A percentile compares a stretch with the other conserved stretches of the same genome.
These are phyloP conservation scores for Blastobasis adustella DNA, from an alignment of 2,888 invertebrate genomes.

Conservation along the genomic window DNA sequence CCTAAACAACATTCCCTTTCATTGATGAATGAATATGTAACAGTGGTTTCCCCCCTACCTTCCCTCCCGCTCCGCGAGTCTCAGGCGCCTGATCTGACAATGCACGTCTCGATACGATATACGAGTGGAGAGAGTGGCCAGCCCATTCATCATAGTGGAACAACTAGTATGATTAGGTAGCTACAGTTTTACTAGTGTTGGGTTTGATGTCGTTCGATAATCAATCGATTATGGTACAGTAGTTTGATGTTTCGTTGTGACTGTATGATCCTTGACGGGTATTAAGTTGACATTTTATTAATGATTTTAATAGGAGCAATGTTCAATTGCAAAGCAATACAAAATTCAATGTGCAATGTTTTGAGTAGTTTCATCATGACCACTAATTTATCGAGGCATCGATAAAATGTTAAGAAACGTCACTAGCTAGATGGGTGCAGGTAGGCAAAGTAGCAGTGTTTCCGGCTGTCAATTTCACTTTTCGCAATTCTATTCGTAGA, in stretches of 20 bases:
- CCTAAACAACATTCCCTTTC: constrained; percentile 7
- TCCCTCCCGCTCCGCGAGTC: background rate
- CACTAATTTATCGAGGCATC: too few species aligned
- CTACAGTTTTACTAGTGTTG: too few species aligned
- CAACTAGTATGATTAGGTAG: too few species aligned
- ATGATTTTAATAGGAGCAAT: too few species aligned
- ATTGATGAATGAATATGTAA: constrained; percentile 5
- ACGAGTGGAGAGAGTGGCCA: constrained; percentile 14
- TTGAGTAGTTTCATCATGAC: too few species aligned
- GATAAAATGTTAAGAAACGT: background rate
- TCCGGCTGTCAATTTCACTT: constrained; percentile 37
- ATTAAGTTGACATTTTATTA: too few species aligned
- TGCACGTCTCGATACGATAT: background rate
- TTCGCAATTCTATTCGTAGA: constrained; percentile 19
- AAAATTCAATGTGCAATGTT: too few species aligned
- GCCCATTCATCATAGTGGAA: constrained; percentile 19
- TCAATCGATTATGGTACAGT: too few species aligned
- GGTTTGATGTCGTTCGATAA: too few species aligned
- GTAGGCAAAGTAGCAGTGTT: constrained; percentile 16
- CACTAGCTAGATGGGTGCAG: constrained; percentile 16
- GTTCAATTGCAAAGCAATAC: too few species aligned
- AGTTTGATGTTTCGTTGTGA: too few species aligned
- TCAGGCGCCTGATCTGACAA: background rate
- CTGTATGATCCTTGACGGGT: too few species aligned
- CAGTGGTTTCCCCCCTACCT: background rate